Evolutionary conservation across 2,888 invertebrate species (phyloP), one percentile per base, ranked within the genome.

Genomic region (Hypomecis punctinalis): DNA sequence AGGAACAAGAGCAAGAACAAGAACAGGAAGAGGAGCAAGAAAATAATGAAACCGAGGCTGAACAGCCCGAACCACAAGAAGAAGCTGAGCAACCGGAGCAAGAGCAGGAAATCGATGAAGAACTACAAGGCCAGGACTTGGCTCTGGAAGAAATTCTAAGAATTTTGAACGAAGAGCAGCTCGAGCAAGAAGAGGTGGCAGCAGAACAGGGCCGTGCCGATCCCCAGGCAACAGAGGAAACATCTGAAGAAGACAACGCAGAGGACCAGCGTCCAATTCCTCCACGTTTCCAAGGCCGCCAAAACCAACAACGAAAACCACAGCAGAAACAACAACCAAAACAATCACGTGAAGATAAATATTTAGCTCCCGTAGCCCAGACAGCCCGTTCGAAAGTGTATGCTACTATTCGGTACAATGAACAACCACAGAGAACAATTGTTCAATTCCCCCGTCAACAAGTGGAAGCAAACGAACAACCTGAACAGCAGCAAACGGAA

Each of bases 341-440:
- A 60, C 65, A 57, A 13, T 72, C 66, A 40, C 71, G 71, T 37
- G 61, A 67, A 5, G 67, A 73, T 8, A 75, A 66, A 60, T 71
- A 73, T 57, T 39, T 71, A 3, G 65, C 71, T 51, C 69, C 75
- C 35, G 67, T 73, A 23, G 66, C 74, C 36, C 63, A 67, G 51
- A 76, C 77, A 61, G 64, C 68, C 47, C 62, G 67, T 40, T 60
- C 70, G 5, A 66, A 33, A 57, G 57, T 55, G 0, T 69, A 66
- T 42, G 56, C 68, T 1, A 72, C 72, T 48, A 71, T 78, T 42
- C 77, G 76, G 11, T 78, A 73, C 13, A 71, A 67, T 52, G 76
- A 73, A 36, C 74, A 76, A 43, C 40, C 63, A 8, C 74, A 75
- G 13, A 67, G 60, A 52, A 37, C 71, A 13, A 75, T 71, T 61